Evolutionary conservation across 2,888 invertebrate species (phyloP).

Genomic region (Octonoba sinensis): DNA sequence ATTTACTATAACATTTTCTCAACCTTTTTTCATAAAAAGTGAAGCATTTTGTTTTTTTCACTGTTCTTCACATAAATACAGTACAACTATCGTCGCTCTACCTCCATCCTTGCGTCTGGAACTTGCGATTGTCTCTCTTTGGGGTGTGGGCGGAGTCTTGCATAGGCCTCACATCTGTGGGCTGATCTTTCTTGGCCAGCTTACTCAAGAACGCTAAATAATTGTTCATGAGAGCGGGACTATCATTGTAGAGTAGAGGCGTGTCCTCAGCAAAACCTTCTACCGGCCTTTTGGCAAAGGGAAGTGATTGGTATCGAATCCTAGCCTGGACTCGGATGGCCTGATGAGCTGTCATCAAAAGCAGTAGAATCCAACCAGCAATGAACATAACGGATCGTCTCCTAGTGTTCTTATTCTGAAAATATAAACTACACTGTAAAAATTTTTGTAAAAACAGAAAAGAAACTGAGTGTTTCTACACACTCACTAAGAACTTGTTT

Average conservation of each 20-base stretch:
- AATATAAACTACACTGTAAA: no score
- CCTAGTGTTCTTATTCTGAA: no score
- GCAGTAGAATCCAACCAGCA: slow-evolving; percentile 22
- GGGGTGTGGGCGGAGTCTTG: slow-evolving; percentile 22
- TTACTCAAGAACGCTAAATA: slow-evolving; percentile 48
- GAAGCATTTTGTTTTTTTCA: no score
- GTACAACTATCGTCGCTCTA: not conserved
- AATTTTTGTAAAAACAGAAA: no score
- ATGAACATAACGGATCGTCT: not conserved
- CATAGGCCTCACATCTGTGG: not conserved
- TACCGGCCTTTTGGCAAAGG: slow-evolving; percentile 15
- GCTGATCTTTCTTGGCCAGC: slow-evolving; percentile 30
- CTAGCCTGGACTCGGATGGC: not conserved
- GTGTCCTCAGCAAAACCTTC: slow-evolving; percentile 15
- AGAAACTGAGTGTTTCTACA: no score
- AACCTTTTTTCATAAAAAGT: no score
- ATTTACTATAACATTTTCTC: no score
- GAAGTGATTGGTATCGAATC: not conserved
- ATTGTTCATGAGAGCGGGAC: slow-evolving; percentile 45
- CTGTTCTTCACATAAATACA: no score
- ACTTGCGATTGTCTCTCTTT: slow-evolving; percentile 53
- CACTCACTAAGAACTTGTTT: no score
- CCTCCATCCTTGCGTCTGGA: slow-evolving; percentile 58
- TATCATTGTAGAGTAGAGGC: slow-evolving; percentile 2
- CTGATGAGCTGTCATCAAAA: slow-evolving; percentile 18